Evolutionary conservation across 2,113 vertebrate genomes (phyloP).

Genomic region (Trematocara unimaculatum): DNA sequence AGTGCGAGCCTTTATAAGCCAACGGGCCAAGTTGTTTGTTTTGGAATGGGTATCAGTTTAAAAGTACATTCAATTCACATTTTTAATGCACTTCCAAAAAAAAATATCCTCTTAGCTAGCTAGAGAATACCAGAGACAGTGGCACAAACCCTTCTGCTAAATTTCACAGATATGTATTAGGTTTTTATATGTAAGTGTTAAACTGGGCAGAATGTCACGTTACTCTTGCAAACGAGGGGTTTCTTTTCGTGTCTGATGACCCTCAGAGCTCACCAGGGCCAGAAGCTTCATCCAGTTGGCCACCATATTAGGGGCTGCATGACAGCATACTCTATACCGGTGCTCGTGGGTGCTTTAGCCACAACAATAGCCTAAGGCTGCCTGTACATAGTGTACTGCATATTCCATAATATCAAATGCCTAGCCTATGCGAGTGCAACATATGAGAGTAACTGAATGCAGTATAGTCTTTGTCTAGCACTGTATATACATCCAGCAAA

Average conservation of each 20-base stretch:
- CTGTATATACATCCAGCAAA: slow-evolving; percentile 59
- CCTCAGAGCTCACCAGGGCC: not conserved
- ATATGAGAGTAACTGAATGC: slow-evolving; percentile 39
- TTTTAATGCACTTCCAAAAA: slow-evolving; percentile 54
- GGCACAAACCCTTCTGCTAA: slow-evolving; percentile 71
- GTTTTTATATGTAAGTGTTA: slow-evolving; percentile 68
- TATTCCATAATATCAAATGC: slow-evolving; percentile 31
- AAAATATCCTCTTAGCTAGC: slow-evolving; percentile 33
- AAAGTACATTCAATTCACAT: slow-evolving; percentile 53
- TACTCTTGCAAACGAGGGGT: slow-evolving; percentile 41
- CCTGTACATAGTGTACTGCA: slow-evolving; percentile 6
- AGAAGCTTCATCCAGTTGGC: slow-evolving; percentile 49
- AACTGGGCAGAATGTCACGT: slow-evolving; percentile 64
- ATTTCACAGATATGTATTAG: slow-evolving; percentile 73
- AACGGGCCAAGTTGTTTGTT: slow-evolving; percentile 18
- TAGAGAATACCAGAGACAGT: slow-evolving; percentile 62
- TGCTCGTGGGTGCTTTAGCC: slow-evolving; percentile 5
- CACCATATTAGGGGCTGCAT: slow-evolving; percentile 1
- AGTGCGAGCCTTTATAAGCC: not conserved
- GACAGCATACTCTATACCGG: not conserved
- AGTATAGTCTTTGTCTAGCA: slow-evolving; percentile 41
- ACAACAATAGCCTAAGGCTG: slow-evolving; percentile 2
- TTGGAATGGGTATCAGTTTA: slow-evolving; percentile 58
- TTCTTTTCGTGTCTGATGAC: not conserved
- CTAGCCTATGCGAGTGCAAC: slow-evolving; percentile 49